Evolutionary conservation across 2,888 invertebrate species (phyloP).

Genomic region (Stratiomys singularior): DNA sequence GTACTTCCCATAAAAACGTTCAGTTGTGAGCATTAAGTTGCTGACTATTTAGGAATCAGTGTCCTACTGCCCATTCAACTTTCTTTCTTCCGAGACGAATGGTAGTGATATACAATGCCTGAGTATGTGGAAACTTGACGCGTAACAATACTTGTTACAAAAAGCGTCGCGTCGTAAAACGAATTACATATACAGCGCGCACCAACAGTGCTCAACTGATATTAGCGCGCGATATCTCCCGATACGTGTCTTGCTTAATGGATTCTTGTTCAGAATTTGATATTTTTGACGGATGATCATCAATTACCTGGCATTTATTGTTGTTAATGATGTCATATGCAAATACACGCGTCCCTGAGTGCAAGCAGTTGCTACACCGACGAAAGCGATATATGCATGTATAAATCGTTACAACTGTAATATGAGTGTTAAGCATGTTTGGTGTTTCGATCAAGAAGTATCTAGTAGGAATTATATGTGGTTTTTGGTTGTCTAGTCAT

Average conservation of each 20-base stretch:
- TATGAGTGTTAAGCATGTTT: slow-evolving; percentile 16
- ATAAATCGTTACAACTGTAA: slow-evolving; percentile 27
- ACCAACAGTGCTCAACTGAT: slow-evolving; percentile 26
- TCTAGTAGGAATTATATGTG: too few relatives aligned
- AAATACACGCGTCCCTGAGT: slow-evolving; percentile 44
- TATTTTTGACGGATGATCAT: slow-evolving; percentile 54
- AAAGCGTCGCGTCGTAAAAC: neutral
- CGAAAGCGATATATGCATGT: neutral
- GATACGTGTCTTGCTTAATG: slow-evolving; percentile 57
- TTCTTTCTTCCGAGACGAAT: neutral
- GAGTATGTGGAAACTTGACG: slow-evolving; percentile 10
- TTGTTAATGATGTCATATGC: slow-evolving; percentile 55
- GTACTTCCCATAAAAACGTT: too few relatives aligned
- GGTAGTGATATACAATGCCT: neutral
- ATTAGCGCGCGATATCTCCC: slow-evolving; percentile 53
- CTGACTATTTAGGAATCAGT: neutral
- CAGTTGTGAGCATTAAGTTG: too few relatives aligned
- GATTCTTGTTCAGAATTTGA: slow-evolving; percentile 56
- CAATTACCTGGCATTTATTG: slow-evolving; percentile 54
- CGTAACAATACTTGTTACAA: slow-evolving; percentile 1
- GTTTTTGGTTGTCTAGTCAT: neutral
- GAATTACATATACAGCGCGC: neutral
- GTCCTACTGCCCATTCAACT: neutral
- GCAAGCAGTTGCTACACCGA: slow-evolving; percentile 10
- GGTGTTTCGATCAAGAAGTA: neutral